These are phyloP conservation scores for Camponotus fellah DNA, from an alignment of 2,888 invertebrate genomes.

Conservation along the genomic window DNA sequence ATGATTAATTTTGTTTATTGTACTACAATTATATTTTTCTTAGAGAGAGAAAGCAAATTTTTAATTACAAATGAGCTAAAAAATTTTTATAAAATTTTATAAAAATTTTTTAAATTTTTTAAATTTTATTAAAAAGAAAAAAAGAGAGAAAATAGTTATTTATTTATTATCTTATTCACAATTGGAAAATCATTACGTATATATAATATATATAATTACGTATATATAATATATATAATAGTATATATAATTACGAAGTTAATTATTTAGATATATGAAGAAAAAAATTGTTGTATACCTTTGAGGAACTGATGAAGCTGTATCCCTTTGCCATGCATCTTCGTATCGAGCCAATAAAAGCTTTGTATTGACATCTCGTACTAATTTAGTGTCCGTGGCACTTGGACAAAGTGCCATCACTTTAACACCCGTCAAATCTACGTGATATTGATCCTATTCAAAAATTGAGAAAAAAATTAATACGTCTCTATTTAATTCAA, in stretches of 20 bases:
- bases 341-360: constrained; percentile 91
- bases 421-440: constrained; percentile 90
- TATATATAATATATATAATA: no score
- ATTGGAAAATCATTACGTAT: background rate
- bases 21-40: background rate
- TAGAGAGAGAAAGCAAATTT: background rate
- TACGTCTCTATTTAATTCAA: background rate
- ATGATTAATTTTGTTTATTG: background rate
- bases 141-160: background rate
- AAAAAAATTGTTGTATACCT: constrained; percentile 86
- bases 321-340: constrained; percentile 91
- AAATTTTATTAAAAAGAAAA: no score
- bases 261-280: background rate
- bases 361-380: constrained; percentile 90
- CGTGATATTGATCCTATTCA: constrained; percentile 90
- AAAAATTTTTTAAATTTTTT: no score
- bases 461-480: constrained; percentile 39
- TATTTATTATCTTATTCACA: background rate
- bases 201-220: no score
- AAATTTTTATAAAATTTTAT: no score
- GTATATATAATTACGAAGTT: constrained; percentile 1
- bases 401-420: constrained; percentile 91
- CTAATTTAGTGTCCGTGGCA: constrained; percentile 89
- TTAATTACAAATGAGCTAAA: no score
- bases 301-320: constrained; percentile 89